Evolutionary conservation across 2,888 invertebrate species (phyloP), one percentile per base, ranked within the genome.

Genomic region (Eledona agricola): DNA sequence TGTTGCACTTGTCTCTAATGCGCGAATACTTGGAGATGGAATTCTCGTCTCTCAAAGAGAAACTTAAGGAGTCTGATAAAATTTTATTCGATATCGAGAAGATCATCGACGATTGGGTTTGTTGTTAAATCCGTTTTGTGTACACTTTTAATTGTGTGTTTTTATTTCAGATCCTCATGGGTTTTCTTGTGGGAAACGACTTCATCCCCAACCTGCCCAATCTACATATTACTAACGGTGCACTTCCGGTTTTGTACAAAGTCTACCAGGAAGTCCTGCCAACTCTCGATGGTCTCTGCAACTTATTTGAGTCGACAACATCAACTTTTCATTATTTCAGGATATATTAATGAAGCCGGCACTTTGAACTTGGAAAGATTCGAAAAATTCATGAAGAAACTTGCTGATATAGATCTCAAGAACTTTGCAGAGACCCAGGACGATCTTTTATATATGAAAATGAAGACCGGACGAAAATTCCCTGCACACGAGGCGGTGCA

Each of bases 121-220:
- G 7, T 19, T 37, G 19, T 7, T 23, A 19, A 31, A 4, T 12
- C 4, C 4, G 32, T 13, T 6, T 28, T 13, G 10, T 7, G 5
- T 40, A 34, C 13, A 35, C 7, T 22, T 19, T 25, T 15, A 26
- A 15, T 23, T 5, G 4, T 11, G 5, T 20, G 16, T 16, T 15
- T 29, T 19, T 43, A 37, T 65, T 70, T 35, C 59, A 80, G 80
- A 78, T 98, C 15, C 76, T 98, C 9, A 94, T 98, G 94, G 94
- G 96, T 1, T 97, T 97, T 74, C 78, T 98, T 12, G 93, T 98
- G 5, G 98, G 98, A 57, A 99, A 99, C 72, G 98, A 99, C 77
- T 99, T 99, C 76, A 92, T 99, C 66, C 98, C 98, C 0, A 87
- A 96, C 79, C 80, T 98, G 58, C 98, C 98, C 1, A 88, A 95